Percentiles rank a stretch among this genome's conserved stretches.
Conservation (phyloP, 2,113 vertebrate species). For the Rhea americana region DNA sequence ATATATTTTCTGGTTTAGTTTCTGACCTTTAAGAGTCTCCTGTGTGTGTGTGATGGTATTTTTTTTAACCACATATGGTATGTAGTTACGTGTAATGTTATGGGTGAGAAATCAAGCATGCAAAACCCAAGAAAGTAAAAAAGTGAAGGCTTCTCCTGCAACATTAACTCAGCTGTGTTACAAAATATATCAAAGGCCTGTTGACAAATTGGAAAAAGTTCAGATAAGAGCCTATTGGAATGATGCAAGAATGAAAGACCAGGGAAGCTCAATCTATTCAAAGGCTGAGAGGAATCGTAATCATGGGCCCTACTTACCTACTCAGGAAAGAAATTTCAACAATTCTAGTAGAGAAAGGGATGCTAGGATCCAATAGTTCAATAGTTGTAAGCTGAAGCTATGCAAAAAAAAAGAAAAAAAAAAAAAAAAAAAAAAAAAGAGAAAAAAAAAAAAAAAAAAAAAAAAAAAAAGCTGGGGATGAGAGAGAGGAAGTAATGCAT, state of each 20-base stretch:
- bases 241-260: not conserved
- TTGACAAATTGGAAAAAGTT: not conserved
- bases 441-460: too few species aligned
- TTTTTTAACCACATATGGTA: not conserved
- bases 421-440: not conserved
- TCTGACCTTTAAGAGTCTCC: constrained; percentile 52
- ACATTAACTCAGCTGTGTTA: not conserved
- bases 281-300: not conserved
- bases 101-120: constrained; percentile 19
- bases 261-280: constrained; percentile 22
- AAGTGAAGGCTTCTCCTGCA: not conserved
- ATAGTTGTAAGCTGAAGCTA: not conserved
- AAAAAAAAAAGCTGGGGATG: not conserved
- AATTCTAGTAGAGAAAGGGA: not conserved
- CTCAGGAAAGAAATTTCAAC: not conserved
- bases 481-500: not conserved
- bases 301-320: not conserved
- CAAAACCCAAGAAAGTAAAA: not conserved
- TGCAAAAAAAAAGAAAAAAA: not conserved
- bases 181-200: not conserved
- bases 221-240: not conserved
- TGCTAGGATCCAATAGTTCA: not conserved
- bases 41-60: not conserved
- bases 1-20: constrained; percentile 8
- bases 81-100: constrained; percentile 1